Base-by-base conservation (phyloP, 2,888 invertebrate species). In the Dusona sp. region DNA sequence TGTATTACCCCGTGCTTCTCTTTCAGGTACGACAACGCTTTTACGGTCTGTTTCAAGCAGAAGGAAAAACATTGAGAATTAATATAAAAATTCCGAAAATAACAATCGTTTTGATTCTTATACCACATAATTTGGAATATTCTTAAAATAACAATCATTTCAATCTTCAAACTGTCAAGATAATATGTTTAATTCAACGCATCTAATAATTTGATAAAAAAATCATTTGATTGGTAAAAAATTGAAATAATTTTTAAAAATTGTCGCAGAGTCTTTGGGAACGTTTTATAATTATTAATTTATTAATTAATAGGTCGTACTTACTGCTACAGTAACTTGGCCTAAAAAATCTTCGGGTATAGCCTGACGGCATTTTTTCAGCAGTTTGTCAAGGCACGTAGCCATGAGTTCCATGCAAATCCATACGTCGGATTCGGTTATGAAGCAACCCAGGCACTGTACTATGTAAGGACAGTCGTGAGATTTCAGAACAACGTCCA, bases 361-460 rank as follows among this genome's bases (percentile, higher is more conserved):
- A n/a, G 99, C 97, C 89, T 96, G 96, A 87, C 97, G 97, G 57
- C 98, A 95, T 90, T 97, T 95, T 94, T 98, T 98, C 87, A 99
- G 95, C 92, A 99, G 95, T 95, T 99, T 99, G 94, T 99, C 99
- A 93, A 99, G 97, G 95, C 99, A 99, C 29, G 99, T 99, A 19
- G 98, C 97, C 99, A 99, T 99, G 89, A 99, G 95, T 95, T 99
- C 99, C 99, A 99, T 99, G 94, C 99, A 99, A 93, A 99, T 99
- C 99, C 99, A 99, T 0, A 99, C 99, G 94, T 99, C 99, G 0
- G 98, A 97, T 93, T 98, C 98, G 0, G 98, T 99, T 80, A 99
- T 99, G 95, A 99, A 99, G 95, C 99, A 99, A 64, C 99, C 99
- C 92, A 98, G 96, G 94, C 99, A 99, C 94, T 98, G 97, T 90